phyloP scores from a whole-genome alignment of 2,113 vertebrate genomes.

The Leiothrix lutea region DNA sequence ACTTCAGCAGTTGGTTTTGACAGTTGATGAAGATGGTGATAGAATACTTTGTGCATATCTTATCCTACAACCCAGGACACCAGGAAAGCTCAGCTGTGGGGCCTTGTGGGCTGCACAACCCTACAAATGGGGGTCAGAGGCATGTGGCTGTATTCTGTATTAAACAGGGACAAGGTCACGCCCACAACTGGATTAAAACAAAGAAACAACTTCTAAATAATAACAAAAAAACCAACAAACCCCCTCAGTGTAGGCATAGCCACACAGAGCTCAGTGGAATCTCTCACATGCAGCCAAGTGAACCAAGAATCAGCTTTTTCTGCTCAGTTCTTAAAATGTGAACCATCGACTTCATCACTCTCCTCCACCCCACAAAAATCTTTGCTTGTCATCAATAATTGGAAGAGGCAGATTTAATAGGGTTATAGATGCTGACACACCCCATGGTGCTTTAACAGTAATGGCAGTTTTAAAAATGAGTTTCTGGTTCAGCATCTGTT shows the following conservation, averaged over 20 bases:
- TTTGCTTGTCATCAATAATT: background rate
- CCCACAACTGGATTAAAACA: background rate
- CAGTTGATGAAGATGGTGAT: too few relatives aligned
- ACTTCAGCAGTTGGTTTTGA: too few relatives aligned
- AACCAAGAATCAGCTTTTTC: background rate
- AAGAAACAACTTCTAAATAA: background rate
- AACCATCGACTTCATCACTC: background rate
- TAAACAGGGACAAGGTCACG: background rate
- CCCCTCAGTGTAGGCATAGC: rapidly evolving
- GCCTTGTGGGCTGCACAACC: background rate
- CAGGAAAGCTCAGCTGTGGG: background rate
- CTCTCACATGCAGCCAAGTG: rapidly evolving
- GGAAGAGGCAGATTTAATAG: background rate
- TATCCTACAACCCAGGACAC: too few relatives aligned
- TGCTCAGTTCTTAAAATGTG: background rate
- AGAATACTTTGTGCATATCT: too few relatives aligned
- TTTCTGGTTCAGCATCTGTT: background rate
- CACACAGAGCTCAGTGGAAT: background rate
- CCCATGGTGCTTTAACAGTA: background rate
- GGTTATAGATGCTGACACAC: background rate
- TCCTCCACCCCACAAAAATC: background rate
- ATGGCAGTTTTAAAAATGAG: background rate
- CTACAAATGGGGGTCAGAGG: rapidly evolving
- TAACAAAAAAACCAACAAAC: background rate
- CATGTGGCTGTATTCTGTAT: background rate